Percentiles rank a stretch among this genome's conserved stretches.
Evolutionary conservation across 2,797 vertebrate species (phyloP).

Genomic region (Phaenicophaeus curvirostris): DNA sequence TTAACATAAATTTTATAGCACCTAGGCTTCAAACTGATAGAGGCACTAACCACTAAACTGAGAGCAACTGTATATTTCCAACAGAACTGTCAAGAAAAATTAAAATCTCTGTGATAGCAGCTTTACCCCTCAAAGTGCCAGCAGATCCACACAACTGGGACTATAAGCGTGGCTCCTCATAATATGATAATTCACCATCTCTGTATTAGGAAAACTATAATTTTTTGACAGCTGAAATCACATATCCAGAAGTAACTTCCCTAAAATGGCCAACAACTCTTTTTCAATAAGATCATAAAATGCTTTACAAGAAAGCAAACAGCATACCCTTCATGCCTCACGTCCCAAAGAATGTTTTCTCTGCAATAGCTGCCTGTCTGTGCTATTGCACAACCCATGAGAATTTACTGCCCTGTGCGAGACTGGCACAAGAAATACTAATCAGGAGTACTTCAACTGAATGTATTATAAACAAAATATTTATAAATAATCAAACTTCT

Average conservation of each 20-base stretch:
- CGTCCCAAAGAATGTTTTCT: background rate
- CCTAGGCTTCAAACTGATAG: background rate
- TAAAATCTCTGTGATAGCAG: background rate
- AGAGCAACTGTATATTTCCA: background rate
- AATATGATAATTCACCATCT: background rate
- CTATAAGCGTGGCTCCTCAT: background rate
- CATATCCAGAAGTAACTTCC: background rate
- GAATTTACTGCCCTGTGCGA: background rate
- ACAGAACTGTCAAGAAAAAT: background rate
- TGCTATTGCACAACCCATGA: background rate
- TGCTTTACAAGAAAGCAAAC: background rate
- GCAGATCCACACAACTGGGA: background rate
- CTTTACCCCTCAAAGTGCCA: background rate
- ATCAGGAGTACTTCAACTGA: background rate
- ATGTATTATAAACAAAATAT: background rate
- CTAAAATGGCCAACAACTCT: slow-evolving; percentile 11
- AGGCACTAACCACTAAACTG: background rate
- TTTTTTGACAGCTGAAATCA: background rate
- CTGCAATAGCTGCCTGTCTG: background rate
- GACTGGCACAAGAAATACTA: background rate
- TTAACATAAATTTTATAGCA: background rate
- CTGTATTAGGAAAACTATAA: background rate
- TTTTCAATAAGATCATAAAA: slow-evolving; percentile 5
- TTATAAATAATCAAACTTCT: background rate
- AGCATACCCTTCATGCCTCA: slow-evolving; percentile 12